Base-by-base conservation (phyloP, 2,888 invertebrate species). In the Chrysodeixis includens region DNA sequence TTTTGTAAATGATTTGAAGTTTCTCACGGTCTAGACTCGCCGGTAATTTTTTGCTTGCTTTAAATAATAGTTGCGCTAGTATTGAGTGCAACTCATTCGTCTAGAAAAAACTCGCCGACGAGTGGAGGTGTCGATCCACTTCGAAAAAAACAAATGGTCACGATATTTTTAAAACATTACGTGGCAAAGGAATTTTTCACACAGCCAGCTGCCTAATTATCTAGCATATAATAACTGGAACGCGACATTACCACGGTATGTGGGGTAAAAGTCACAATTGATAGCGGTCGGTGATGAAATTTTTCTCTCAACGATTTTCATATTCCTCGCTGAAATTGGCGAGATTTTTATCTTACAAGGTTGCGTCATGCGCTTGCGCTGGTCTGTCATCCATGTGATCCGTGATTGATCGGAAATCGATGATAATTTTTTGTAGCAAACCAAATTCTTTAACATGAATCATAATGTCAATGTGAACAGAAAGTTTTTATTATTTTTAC, bases 231-330 rank as follows among this genome's bases (percentile, higher is more conserved):
- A 51, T 52, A 69, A 58, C 30, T 66, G 32, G 63, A 65, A 67
- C 61, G 58, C 56, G 59, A 60, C 53, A 63, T 65, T 66, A 62
- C 52, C 58, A 56, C 62, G 54, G 66, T 66, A 80, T 70, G 70
- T 75, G 56, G 66, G 61, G 60, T 79, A 73, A 70, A 73, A 78
- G 83, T 78, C 70, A 76, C 78, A 77, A 74, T 71, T 56, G 71
- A 67, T 55, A 46, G 58, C 26, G 56, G 71, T 49, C 46, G 57
- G 57, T 83, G 78, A 65, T 61, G 84, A 79, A 83, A 86, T 77
- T 84, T 82, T 83, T 83, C 81, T 72, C 74, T 51, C 64, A 71
- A 74, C 74, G 76, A 83, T 86, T 83, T 81, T 78, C 78, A 40
- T 79, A 65, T 72, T 77, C 78, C 76, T 74, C 76, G 75, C 67